Conservation (phyloP, 1,140 invertebrate genomes). For the Asobara japonica region DNA sequence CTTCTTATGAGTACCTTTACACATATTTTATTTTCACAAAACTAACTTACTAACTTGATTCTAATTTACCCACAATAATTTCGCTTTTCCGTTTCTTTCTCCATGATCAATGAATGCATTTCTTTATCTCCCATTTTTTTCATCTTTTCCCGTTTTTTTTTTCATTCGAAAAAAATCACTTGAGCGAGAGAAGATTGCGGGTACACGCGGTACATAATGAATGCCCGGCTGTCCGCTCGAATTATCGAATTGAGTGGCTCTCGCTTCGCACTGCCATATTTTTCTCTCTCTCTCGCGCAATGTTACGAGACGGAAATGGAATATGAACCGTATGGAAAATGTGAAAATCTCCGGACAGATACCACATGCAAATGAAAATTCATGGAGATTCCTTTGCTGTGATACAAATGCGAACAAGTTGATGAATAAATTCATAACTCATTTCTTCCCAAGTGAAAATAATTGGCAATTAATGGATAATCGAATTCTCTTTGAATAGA, state of each 20-base stretch:
- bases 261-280: background rate
- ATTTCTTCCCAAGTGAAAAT: background rate
- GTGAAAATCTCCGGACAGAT: too few species aligned
- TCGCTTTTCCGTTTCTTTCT: constrained; percentile 3
- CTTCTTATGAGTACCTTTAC: constrained; percentile 8
- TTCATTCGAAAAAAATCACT: background rate
- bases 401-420: background rate
- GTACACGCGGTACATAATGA: constrained; percentile 14
- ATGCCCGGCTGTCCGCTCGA: constrained; percentile 32
- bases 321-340: background rate
- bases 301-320: background rate
- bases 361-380: too few species aligned
- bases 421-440: background rate
- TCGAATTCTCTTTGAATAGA: background rate
- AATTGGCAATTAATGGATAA: background rate
- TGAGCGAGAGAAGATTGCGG: constrained; percentile 11
- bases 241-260: constrained; percentile 25
- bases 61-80: constrained; percentile 5
- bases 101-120: background rate
- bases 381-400: too few species aligned
- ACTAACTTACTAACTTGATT: constrained; percentile 25
- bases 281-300: background rate
- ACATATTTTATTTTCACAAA: constrained; percentile 11
- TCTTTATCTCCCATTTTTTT: background rate
- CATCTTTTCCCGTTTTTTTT: background rate